phyloP scores from a whole-genome alignment of 1,140 invertebrate species.

The Melitaea cinxia region DNA sequence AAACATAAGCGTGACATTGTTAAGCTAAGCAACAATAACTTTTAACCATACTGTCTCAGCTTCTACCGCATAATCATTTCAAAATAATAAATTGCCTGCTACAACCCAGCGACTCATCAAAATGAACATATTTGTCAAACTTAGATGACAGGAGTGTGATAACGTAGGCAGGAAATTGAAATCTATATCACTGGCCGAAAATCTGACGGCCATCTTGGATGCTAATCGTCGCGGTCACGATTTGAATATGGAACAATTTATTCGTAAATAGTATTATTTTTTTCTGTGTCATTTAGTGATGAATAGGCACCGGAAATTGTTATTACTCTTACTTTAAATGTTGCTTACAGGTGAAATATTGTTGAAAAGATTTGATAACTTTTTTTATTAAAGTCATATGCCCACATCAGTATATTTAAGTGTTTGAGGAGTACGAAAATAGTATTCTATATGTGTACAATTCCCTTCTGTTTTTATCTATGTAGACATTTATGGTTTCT shows the following conservation, averaged over 20 bases:
- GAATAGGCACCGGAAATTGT: conserved; percentile 60
- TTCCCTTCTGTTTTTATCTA: too few relatives aligned
- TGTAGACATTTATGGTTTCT: too few relatives aligned
- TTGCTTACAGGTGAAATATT: background rate
- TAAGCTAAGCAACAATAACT: background rate
- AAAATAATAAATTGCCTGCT: conserved; percentile 63
- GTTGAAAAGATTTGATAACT: too few relatives aligned
- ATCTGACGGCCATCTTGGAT: conserved; percentile 73
- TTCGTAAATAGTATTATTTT: conserved; percentile 64
- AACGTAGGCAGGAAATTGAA: conserved; percentile 76
- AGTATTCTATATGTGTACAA: too few relatives aligned
- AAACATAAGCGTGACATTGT: background rate
- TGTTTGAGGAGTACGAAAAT: too few relatives aligned
- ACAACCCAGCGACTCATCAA: conserved; percentile 67
- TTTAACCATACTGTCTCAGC: background rate
- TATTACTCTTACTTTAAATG: conserved; percentile 17
- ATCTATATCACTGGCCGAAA: conserved; percentile 75
- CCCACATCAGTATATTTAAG: too few relatives aligned
- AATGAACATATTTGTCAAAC: conserved; percentile 79
- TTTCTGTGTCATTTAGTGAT: conserved; percentile 53
- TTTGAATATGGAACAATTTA: conserved; percentile 77
- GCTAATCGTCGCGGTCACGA: conserved; percentile 65
- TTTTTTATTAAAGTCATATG: too few relatives aligned
- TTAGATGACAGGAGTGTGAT: conserved; percentile 69
- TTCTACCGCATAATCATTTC: conserved; percentile 24